Percentiles rank a stretch among this genome's conserved stretches.
Evolutionary conservation across 2,797 vertebrate species (phyloP).

Genomic region (Cyclura pinguis): DNA sequence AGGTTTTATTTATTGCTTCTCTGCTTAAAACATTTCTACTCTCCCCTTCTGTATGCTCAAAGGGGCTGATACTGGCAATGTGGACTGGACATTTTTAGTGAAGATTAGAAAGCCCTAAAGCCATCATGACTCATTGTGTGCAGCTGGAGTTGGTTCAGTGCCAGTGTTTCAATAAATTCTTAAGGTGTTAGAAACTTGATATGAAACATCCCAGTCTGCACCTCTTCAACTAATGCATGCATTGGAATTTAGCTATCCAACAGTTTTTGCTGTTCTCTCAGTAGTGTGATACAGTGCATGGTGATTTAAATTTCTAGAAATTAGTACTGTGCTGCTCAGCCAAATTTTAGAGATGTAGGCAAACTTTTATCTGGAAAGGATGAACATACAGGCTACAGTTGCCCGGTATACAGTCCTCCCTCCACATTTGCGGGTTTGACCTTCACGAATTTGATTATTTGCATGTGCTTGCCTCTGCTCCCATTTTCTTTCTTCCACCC

Average conservation of each 20-base stretch:
- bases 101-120: not conserved
- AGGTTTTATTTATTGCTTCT: not conserved
- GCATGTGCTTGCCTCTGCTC: no score
- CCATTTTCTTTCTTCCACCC: no score
- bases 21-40: not conserved
- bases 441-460: no score
- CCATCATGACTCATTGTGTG: not conserved
- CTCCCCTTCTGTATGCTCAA: not conserved
- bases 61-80: not conserved
- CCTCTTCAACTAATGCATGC: not conserved
- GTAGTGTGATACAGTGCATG: not conserved
- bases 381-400: not conserved
- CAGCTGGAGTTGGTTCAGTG: not conserved
- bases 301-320: not conserved
- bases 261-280: not conserved
- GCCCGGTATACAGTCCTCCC: no score
- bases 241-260: not conserved
- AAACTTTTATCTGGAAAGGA: not conserved
- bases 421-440: no score
- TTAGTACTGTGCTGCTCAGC: not conserved
- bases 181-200: not conserved
- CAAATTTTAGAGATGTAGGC: not conserved
- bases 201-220: not conserved
- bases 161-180: not conserved
- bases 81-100: not conserved